Conservation (phyloP, 2,113 vertebrate species). For the Phylloscopus trochiloides region DNA sequence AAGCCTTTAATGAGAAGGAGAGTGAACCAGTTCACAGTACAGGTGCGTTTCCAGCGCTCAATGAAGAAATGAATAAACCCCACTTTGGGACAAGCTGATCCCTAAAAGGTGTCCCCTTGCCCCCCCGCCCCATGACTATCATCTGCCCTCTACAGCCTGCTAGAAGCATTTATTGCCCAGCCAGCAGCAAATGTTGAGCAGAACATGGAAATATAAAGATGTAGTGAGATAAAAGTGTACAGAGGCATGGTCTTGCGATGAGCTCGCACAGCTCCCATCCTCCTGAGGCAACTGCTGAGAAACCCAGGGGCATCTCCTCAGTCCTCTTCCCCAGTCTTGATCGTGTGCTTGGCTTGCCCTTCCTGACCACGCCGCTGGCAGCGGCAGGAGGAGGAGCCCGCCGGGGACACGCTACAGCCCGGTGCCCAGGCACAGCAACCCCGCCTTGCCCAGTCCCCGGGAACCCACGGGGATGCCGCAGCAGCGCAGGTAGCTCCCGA, state of each 20-base stretch:
- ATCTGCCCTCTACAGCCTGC: not conserved
- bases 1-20: constrained; percentile 46
- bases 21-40: not conserved
- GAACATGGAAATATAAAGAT: not conserved
- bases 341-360: not conserved
- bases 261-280: not conserved
- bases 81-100: not conserved
- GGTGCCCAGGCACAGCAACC: not conserved
- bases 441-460: not conserved
- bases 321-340: not conserved
- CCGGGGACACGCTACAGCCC: not conserved
- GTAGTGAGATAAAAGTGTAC: not conserved
- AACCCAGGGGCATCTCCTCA: not conserved
- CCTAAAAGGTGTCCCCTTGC: not conserved
- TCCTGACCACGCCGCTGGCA: not conserved
- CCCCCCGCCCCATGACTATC: not conserved
- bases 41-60: not conserved
- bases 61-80: not conserved
- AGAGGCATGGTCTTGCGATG: not conserved
- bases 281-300: not conserved
- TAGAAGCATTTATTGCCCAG: not conserved
- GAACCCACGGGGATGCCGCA: not conserved
- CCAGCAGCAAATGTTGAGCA: not conserved
- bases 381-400: rapidly evolving
- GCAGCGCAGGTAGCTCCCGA: constrained; percentile 38